Base-by-base conservation (phyloP, 2,888 invertebrate species). In the Drosophila colorata region DNA sequence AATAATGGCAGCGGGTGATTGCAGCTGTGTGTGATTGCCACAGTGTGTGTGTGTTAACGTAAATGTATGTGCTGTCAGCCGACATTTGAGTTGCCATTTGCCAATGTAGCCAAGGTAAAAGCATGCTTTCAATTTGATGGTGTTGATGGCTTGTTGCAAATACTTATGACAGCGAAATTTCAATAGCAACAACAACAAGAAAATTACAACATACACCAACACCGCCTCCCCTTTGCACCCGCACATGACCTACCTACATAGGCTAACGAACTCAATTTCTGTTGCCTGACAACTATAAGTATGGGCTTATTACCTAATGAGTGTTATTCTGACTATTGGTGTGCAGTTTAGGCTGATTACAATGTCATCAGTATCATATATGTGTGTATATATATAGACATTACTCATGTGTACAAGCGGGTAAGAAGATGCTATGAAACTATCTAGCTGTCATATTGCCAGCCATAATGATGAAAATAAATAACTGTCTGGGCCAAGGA, bases 381-480 rank as follows among this genome's bases (percentile, higher is more conserved):
- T 18, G 8, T 35, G 20, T 49, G n/a, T 48, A 13, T 20, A 23
- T n/a, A 16, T 16, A 33, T 47, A 35, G 33, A 38, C 3, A 20
- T 25, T 18, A 7, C n/a, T n/a, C n/a, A n/a, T n/a, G 9, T 23
- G 18, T 2, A 16, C 16, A 2, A 11, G 63, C 25, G 20, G 11
- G 28, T 28, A 28, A 28, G 9, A 4, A 33, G 33, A 13, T 33
- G 33, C 33, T 13, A 33, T 33, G 33, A 33, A 33, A 33, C 33
- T 33, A 33, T 51, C 47, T 41, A 46, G 33, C 61, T 69, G 52
- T 70, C 60, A 76, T 63, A 56, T 48, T 41, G 48, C 52, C 41
- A 51, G 59, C 33, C 49, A 71, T 75, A 74, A 74, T 70, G 69
- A 67, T 78, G 64, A 67, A 58, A 69, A 74, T 78, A 78, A 70